Conservation (phyloP, 2,113 vertebrate species). For the Junco hyemalis region DNA sequence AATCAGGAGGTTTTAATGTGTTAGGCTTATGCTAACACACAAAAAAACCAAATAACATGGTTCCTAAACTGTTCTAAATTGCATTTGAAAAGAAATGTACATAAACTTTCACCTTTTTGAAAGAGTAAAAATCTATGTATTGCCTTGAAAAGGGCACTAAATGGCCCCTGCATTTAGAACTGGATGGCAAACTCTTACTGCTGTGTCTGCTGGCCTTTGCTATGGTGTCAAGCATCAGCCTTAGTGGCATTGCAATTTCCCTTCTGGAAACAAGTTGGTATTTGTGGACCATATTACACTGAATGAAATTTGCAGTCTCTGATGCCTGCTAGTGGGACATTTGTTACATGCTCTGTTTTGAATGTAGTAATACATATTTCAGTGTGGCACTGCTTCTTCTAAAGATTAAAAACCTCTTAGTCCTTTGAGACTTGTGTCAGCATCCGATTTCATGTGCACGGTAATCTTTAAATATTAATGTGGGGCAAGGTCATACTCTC, state of each 20-base stretch:
- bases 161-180: slow-evolving; percentile 13
- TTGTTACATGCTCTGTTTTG: slow-evolving; percentile 55
- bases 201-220: slow-evolving; percentile 50
- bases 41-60: neutral
- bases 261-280: slow-evolving; percentile 37
- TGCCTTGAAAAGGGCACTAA: slow-evolving; percentile 60
- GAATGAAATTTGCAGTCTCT: slow-evolving; percentile 58
- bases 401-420: slow-evolving; percentile 66
- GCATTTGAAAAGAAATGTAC: slow-evolving; percentile 21
- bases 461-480: slow-evolving; percentile 69
- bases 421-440: slow-evolving; percentile 73
- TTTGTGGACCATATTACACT: slow-evolving; percentile 24
- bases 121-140: slow-evolving; percentile 32
- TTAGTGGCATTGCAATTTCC: slow-evolving; percentile 29
- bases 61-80: slow-evolving; percentile 31
- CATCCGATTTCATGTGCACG: slow-evolving; percentile 65
- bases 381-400: slow-evolving; percentile 53
- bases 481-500: slow-evolving; percentile 44
- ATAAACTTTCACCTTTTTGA: slow-evolving; percentile 42
- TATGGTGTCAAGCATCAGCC: slow-evolving; percentile 35
- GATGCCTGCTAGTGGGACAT: slow-evolving; percentile 63
- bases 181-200: neutral
- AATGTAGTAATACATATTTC: slow-evolving; percentile 61
- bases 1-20: neutral
- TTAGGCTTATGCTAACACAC: neutral